A percentile compares a stretch with the other conserved stretches of the same genome.
These are phyloP conservation scores for Chromobotia macracanthus DNA, from an alignment of 2,797 vertebrate genomes.

Conservation along the genomic window DNA sequence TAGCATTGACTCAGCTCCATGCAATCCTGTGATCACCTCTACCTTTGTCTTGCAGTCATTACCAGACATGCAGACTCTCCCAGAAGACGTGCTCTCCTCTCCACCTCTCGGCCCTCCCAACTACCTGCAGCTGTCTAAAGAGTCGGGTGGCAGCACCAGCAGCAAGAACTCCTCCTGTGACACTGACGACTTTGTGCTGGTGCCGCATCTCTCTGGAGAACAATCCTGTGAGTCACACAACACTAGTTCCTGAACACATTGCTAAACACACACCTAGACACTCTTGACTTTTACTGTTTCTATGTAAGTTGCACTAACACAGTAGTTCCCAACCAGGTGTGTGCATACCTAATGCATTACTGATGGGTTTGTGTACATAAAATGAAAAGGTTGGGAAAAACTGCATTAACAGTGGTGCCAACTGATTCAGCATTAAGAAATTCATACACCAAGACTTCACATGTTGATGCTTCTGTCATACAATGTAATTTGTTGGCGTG, in stretches of 20 bases:
- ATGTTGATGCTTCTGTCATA: background rate
- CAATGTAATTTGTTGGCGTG: constrained; percentile 18
- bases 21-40: constrained; percentile 34
- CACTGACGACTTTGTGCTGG: constrained; percentile 96
- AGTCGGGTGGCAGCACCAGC: constrained; percentile 93
- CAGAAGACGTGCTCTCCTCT: constrained; percentile 90
- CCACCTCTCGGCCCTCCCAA: constrained; percentile 91
- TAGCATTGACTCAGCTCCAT: constrained; percentile 27
- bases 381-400: background rate
- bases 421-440: background rate
- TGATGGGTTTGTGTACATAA: no score
- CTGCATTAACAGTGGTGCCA: background rate
- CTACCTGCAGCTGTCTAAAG: constrained; percentile 95
- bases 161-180: constrained; percentile 97
- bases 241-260: background rate
- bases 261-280: background rate
- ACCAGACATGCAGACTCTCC: constrained; percentile 93
- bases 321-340: background rate
- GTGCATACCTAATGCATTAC: no score
- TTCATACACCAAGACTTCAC: background rate
- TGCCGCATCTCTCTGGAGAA: constrained; percentile 92
- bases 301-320: background rate
- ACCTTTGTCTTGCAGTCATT: constrained; percentile 80
- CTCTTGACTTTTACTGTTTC: background rate
- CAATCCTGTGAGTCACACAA: constrained; percentile 85